These are phyloP conservation scores for Nysson spinosus DNA, from an alignment of 2,888 invertebrate genomes.

Conservation along the genomic window DNA sequence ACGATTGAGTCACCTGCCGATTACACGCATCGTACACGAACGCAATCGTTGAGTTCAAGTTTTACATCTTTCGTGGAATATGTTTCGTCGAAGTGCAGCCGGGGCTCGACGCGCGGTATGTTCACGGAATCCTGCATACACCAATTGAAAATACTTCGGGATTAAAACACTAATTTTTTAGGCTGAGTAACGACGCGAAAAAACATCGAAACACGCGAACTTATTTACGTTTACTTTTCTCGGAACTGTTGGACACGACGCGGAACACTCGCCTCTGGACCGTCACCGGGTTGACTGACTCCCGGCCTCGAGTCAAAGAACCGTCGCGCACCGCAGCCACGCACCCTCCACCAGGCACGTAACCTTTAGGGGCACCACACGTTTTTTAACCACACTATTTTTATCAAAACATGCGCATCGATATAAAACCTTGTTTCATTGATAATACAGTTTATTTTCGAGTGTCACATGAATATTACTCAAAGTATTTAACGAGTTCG, in stretches of 20 bases:
- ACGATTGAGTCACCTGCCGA: conserved; percentile 35
- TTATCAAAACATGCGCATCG: no score
- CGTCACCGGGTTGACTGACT: conserved; percentile 77
- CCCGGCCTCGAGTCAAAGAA: conserved; percentile 70
- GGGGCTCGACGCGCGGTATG: no score
- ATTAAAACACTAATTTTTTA: no score
- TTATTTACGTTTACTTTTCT: neutral
- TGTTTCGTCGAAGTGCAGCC: neutral
- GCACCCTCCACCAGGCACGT: conserved; percentile 66
- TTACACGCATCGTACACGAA: conserved; percentile 25
- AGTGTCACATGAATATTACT: no score
- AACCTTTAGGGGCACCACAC: no score
- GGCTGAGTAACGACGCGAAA: no score
- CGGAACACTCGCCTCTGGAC: conserved; percentile 40
- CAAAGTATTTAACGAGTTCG: no score
- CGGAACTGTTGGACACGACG: neutral
- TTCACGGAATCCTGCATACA: no score
- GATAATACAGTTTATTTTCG: no score
- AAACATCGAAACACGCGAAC: neutral
- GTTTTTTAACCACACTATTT: no score
- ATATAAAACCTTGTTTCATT: no score
- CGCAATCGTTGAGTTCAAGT: neutral
- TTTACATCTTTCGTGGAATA: conserved; percentile 13
- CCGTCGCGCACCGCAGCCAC: conserved; percentile 70
- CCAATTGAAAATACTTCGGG: no score